Base-by-base conservation (phyloP, 2,113 vertebrate species). In the Cheirogaleus medius region DNA sequence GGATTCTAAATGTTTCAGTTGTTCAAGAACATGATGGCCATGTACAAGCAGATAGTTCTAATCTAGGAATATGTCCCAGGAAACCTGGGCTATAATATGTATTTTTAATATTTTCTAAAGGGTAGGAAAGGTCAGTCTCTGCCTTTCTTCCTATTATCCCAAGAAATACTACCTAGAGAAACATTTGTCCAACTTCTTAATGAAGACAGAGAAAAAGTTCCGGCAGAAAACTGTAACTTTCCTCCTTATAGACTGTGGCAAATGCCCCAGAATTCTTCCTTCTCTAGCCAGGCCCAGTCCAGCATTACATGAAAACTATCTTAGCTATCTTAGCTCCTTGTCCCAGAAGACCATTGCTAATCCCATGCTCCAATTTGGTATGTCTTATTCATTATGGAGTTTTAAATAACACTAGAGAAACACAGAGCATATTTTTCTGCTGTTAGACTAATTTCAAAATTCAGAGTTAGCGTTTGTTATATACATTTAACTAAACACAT, bases 1-100 rank as follows among this genome's bases (percentile, higher is more conserved):
- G 39, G 91, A 77, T 91, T 95, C 86, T 87, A 71, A 89, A 95
- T 94, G 54, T 73, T 89, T 97, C 74, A 52, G 25, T 58, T 96
- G 23, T 69, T 96, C 1, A 76, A 63, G 49, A 44, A 87, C 5
- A 92, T 10, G 54, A 58, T 44, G 90, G 32, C 58, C n/a, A 74
- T 14, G 42, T n/a, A 3, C 34, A 85, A 69, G 60, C 34, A 92
- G 49, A 91, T 7, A 87, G 34, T 89, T 77, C 42, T 84, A 88
- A 92, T 54, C 78, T 25, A 82, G 78, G 78, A 69, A 52, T 73
- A 90, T 23, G 9, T 82, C 58, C 60, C 54, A 90, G 78, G 39
- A 81, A 80, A 89, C n/a, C 69, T 90, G 32, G 52, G 25, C 32
- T 90, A 54, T 49, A 69, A 21, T 71, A 58, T 64, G 32, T 60